phyloP scores from a whole-genome alignment of 2,888 invertebrate species.

The Crematogaster levior region DNA sequence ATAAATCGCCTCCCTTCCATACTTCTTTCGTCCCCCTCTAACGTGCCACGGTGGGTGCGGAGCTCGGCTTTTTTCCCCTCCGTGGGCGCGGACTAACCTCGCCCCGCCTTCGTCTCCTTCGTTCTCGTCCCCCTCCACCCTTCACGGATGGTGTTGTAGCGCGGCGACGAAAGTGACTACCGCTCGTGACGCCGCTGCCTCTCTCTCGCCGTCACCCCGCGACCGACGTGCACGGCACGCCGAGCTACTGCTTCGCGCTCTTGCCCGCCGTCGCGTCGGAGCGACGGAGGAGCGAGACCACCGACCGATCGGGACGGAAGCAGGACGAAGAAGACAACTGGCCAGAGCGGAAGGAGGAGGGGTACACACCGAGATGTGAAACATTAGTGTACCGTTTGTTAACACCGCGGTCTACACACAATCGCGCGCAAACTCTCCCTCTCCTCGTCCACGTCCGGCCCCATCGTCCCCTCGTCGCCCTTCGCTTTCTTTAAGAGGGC shows the following conservation, averaged over 20 bases:
- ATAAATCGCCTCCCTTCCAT: constrained; percentile 79
- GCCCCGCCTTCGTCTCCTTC: constrained; percentile 85
- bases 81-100: constrained; percentile 86
- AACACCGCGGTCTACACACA: constrained; percentile 84
- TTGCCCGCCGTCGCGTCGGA: constrained; percentile 75
- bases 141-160: constrained; percentile 71
- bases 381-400: constrained; percentile 85
- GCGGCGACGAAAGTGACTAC: constrained; percentile 71
- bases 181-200: constrained; percentile 77
- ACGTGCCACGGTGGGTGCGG: constrained; percentile 71
- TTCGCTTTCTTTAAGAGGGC: constrained; percentile 64
- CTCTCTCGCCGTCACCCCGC: constrained; percentile 72
- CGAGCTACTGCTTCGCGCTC: constrained; percentile 81
- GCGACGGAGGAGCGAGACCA: constrained; percentile 69
- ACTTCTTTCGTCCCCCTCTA: constrained; percentile 80
- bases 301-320: constrained; percentile 4
- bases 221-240: constrained; percentile 68
- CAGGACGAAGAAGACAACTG: constrained; percentile 63
- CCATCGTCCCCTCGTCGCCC: constrained; percentile 38
- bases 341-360: constrained; percentile 34
- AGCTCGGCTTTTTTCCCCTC: constrained; percentile 86
- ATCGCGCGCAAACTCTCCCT: constrained; percentile 69
- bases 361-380: constrained; percentile 83
- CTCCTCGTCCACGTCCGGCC: constrained; percentile 35
- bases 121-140: constrained; percentile 65